Evolutionary conservation across 2,113 vertebrate genomes (phyloP).

Genomic region (Myotis yumanensis): DNA sequence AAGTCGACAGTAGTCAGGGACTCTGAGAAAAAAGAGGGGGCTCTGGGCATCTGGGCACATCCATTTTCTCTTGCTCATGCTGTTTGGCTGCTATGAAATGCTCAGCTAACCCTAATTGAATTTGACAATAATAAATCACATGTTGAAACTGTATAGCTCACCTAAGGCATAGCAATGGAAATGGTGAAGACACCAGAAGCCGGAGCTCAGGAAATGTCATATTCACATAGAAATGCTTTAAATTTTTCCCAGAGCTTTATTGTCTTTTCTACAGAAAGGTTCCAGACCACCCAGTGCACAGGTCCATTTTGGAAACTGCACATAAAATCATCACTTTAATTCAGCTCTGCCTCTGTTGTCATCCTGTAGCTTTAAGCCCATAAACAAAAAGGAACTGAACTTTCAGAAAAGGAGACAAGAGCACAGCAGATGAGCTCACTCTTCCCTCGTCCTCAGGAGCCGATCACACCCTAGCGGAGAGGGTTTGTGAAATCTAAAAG

Average conservation of each 20-base stretch:
- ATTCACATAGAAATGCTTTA: constrained; percentile 82
- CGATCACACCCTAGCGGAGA: background rate
- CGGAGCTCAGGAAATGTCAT: constrained; percentile 82
- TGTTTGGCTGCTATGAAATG: constrained; percentile 75
- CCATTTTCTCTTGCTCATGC: constrained; percentile 44
- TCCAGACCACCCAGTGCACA: constrained; percentile 61
- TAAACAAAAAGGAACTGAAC: constrained; percentile 57
- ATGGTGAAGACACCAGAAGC: constrained; percentile 74
- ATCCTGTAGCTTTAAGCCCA: background rate
- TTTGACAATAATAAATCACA: constrained; percentile 80
- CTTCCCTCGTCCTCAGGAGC: constrained; percentile 34
- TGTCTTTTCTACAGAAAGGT: constrained; percentile 53
- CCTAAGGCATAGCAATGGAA: constrained; percentile 76
- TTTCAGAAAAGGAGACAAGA: constrained; percentile 40
- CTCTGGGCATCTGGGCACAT: constrained; percentile 12
- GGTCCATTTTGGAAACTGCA: constrained; percentile 58
- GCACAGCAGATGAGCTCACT: background rate
- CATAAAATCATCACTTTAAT: constrained; percentile 62
- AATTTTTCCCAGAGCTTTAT: constrained; percentile 78
- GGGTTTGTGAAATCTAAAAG: constrained; percentile 8
- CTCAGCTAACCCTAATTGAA: constrained; percentile 82
- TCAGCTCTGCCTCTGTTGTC: constrained; percentile 16
- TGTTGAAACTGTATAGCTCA: constrained; percentile 81
- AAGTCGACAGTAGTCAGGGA: background rate
- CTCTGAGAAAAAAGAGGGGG: constrained; percentile 42